Conservation (phyloP, 2,888 invertebrate genomes). For the Nymphalis polychloros region DNA sequence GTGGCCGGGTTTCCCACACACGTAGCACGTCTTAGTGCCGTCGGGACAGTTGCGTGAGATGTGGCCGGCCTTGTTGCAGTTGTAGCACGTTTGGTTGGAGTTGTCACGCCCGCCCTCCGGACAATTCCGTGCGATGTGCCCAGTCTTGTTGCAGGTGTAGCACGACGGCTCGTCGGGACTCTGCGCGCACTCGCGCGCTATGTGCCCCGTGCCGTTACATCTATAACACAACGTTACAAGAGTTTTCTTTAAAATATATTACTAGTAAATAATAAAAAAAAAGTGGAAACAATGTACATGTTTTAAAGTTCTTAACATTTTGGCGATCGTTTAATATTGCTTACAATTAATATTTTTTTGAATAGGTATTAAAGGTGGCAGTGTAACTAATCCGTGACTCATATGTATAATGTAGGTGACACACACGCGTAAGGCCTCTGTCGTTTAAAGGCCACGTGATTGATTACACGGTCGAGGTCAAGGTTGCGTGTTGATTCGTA, state of each 20-base stretch:
- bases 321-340: no score
- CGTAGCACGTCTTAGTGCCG: slow-evolving; percentile 94
- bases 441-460: slow-evolving; percentile 22
- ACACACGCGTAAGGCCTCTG: slow-evolving; percentile 11
- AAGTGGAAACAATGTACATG: no score
- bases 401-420: neutral
- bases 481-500: slow-evolving; percentile 20
- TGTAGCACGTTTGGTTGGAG: slow-evolving; percentile 92
- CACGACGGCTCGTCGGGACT: slow-evolving; percentile 91
- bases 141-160: slow-evolving; percentile 97
- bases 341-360: no score
- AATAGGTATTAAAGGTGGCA: neutral
- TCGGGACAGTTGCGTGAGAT: slow-evolving; percentile 93
- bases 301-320: no score
- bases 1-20: slow-evolving; percentile 95
- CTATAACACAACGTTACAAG: slow-evolving; percentile 72
- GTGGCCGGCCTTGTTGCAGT: slow-evolving; percentile 96
- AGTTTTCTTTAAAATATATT: neutral
- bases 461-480: slow-evolving; percentile 39
- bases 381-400: neutral
- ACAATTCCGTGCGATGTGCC: slow-evolving; percentile 94
- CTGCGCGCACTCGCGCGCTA: slow-evolving; percentile 95
- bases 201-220: slow-evolving; percentile 96
- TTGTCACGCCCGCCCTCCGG: slow-evolving; percentile 87
- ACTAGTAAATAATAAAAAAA: neutral